Base-by-base conservation (phyloP, 2,797 vertebrate species). In the Chelon auratus region DNA sequence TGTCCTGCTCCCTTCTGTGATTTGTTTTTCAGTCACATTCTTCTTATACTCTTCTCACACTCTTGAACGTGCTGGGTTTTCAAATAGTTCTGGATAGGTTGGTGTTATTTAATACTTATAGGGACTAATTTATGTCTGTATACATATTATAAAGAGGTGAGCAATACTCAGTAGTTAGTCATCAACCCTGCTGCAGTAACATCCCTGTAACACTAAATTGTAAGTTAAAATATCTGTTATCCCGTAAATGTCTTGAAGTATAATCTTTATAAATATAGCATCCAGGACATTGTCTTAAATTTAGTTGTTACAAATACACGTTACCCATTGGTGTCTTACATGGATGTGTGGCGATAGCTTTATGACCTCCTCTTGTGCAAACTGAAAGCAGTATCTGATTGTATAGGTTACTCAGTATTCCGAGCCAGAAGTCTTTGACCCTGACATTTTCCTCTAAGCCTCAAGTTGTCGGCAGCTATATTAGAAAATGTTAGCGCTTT, bases 351-450 rank as follows among this genome's bases (percentile, higher is more conserved):
- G 48, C 2, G 17, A 9, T n/a, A 14, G 20, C 56, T 47, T 59
- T 3, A 30, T 53, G 18, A 67, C 37, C 24, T 24, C 4, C 11
- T 67, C 52, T 68, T 15, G 6, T 26, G 17, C 17, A 13, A 68
- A 15, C 18, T 53, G 37, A 62, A 73, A 64, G 14, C 50, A 66
- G 58, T 43, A 24, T 30, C 60, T 40, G 7, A 58, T 43, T 43
- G 37, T 61, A 10, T 63, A 15, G 50, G 64, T 62, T 74, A 73
- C 37, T 77, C 61, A 63, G 36, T 62, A 64, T 75, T 3, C 60
- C 14, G 9, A 48, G 40, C 22, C 12, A 61, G 60, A 57, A 61
- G 1, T 17, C 9, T 8, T 68, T 61, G 0, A 4, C 22, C 43
- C n/a, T 30, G 33, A 61, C 52, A 53, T 76, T 66, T 51, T 53